Evolutionary conservation across 2,888 invertebrate species (phyloP), one percentile per base, ranked within the genome.

Genomic region (Oxyteleia sp.): DNA sequence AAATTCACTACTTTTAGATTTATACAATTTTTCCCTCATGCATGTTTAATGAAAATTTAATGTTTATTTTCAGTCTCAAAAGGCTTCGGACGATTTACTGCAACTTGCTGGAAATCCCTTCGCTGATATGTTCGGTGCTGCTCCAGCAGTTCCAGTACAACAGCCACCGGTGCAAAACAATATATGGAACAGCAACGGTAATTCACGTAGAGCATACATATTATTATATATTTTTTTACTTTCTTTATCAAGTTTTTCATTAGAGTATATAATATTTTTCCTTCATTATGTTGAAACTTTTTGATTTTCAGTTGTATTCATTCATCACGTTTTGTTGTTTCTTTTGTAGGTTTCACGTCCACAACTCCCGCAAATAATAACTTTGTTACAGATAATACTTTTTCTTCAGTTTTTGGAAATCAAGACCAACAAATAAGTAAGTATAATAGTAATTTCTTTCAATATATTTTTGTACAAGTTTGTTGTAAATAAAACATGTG

Each of bases 91-190:
- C 90, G 98, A 98, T 94, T 94, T 98, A 86, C 95, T 98, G 68
- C 96, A 98, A 90, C 94, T 98, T 85, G 93, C 92, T 23, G 97
- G 97, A 49, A 98, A 98, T 94, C 98, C 98, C 8, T 99, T 98
- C 93, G 97, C 97, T 38, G 97, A 97, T 90, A 96, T 97, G 95
- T 97, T 97, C 91, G 95, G 95, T 38, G 95, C 95, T 47, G 87
- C 90, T 7, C 92, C 90, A 74, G 81, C 90, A 4, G 85, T 85
- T n/a, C 86, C 88, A 18, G 88, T 87, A 32, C 92, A 91, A 57
- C 84, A 91, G 8, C 87, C 90, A 32, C 91, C 91, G 49, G 86
- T 90, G 88, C 91, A 94, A 90, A 90, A 91, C 80, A 94, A 93
- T 87, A 93, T 94, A 89, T 95, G 95, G 95, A 94, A 95, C 91